These are phyloP conservation scores for Theonella swinhoei DNA, from an alignment of 37 sponge, comb jelly and placozoan genomes.

Conservation along the genomic window DNA sequence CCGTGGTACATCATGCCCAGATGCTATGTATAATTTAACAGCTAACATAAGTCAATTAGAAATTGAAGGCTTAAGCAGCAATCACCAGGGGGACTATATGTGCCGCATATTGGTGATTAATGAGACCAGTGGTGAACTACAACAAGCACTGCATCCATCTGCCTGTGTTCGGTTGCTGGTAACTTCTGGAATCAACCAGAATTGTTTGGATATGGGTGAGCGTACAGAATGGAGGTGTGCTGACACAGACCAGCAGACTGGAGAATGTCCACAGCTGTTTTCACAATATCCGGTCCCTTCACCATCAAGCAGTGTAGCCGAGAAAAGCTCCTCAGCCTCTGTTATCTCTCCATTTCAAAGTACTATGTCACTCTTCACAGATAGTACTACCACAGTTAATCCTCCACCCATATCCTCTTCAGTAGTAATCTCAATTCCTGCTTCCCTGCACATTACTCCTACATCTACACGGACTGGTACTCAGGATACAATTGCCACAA, in stretches of 20 bases:
- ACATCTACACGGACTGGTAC: too few relatives aligned
- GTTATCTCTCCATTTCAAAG: too few relatives aligned
- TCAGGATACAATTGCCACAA: too few relatives aligned
- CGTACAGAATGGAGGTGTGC: not conserved
- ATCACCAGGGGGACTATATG: not conserved
- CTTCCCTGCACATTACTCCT: too few relatives aligned
- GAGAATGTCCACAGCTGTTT: not conserved
- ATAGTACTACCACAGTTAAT: too few relatives aligned
- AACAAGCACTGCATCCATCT: not conserved
- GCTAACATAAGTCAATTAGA: not conserved
- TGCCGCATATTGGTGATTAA: not conserved
- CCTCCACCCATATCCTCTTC: too few relatives aligned
- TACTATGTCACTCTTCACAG: too few relatives aligned
- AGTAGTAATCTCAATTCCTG: too few relatives aligned
- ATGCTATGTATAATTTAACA: not conserved
- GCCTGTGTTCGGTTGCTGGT: not conserved
- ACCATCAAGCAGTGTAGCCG: too few relatives aligned
- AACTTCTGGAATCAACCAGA: not conserved
- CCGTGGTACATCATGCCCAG: not conserved
- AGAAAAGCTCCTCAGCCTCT: too few relatives aligned
- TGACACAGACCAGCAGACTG: not conserved
- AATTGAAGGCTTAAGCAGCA: not conserved
- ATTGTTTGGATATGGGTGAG: not conserved
- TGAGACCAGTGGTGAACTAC: not conserved
- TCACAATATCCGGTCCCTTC: not conserved